A percentile compares a stretch with the other conserved stretches of the same genome.
These are phyloP conservation scores for Bellardia bayeri DNA, from an alignment of 2,888 invertebrate genomes.

Conservation along the genomic window DNA sequence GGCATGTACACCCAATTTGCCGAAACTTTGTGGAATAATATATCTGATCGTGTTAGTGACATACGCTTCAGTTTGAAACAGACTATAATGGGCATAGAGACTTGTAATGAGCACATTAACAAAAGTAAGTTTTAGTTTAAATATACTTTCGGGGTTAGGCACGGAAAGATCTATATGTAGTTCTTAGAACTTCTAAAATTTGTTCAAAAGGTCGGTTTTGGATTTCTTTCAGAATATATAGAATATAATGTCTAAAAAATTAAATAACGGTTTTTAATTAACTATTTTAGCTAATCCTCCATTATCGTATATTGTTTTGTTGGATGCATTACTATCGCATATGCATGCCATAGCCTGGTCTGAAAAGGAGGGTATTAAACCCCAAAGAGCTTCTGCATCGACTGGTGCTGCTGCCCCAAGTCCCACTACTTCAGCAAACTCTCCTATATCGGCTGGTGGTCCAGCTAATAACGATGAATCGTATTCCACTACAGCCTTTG, in stretches of 20 bases:
- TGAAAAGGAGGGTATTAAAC: slow-evolving; percentile 81
- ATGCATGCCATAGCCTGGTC: slow-evolving; percentile 83
- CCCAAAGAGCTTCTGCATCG: slow-evolving; percentile 73
- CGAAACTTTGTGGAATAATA: slow-evolving; percentile 82
- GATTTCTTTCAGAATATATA: too few relatives aligned
- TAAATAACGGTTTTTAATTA: neutral
- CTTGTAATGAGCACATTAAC: slow-evolving; percentile 81
- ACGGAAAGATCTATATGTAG: too few relatives aligned
- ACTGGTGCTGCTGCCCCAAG: slow-evolving; percentile 70
- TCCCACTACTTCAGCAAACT: slow-evolving; percentile 64
- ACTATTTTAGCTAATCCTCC: slow-evolving; percentile 78
- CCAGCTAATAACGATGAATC: slow-evolving; percentile 76
- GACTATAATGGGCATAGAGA: slow-evolving; percentile 81
- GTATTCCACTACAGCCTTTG: slow-evolving; percentile 77
- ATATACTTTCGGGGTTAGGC: neutral
- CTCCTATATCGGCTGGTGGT: slow-evolving; percentile 66
- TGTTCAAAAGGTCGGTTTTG: too few relatives aligned
- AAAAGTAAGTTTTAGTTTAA: slow-evolving; percentile 77
- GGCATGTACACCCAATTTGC: slow-evolving; percentile 93
- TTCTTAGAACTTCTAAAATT: too few relatives aligned
- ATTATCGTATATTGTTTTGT: slow-evolving; percentile 82
- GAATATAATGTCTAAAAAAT: too few relatives aligned
- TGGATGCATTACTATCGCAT: slow-evolving; percentile 83
- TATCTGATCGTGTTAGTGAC: slow-evolving; percentile 83
- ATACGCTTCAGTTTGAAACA: slow-evolving; percentile 82